A percentile compares a stretch with the other conserved stretches of the same genome.
These are phyloP conservation scores for Chlorodrepanis virens DNA, from an alignment of 2,113 vertebrate species.

Conservation along the genomic window DNA sequence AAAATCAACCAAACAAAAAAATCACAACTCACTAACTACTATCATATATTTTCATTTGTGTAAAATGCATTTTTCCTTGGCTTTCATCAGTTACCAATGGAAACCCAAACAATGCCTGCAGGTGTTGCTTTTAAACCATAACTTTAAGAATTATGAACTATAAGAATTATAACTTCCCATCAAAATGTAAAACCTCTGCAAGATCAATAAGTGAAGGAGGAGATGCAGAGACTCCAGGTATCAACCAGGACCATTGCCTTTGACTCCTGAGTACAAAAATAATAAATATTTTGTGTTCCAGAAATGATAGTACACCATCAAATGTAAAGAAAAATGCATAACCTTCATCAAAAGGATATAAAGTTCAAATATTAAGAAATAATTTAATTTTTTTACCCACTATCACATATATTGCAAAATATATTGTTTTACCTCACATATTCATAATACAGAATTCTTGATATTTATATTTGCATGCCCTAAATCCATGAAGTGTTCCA, in stretches of 20 bases:
- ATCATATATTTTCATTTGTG: neutral
- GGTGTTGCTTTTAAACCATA: neutral
- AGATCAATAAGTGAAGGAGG: neutral
- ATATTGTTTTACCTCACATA: neutral
- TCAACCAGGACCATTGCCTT: neutral
- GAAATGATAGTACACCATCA: neutral
- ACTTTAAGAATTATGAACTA: neutral
- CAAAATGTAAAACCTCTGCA: neutral
- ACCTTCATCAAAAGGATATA: neutral
- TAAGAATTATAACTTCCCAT: neutral
- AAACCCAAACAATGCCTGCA: neutral
- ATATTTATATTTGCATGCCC: neutral
- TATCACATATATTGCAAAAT: neutral
- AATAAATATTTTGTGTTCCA: neutral
- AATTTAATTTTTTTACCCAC: neutral
- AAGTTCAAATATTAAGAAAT: neutral
- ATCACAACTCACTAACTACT: neutral
- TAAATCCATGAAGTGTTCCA: neutral
- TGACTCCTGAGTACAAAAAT: neutral
- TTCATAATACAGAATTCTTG: neutral
- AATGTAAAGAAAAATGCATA: neutral
- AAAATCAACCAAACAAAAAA: accelerated
- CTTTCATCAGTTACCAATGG: neutral
- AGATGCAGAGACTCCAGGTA: neutral
- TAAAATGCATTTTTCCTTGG: neutral